These are phyloP conservation scores for Orthosia cruda DNA, from an alignment of 2,888 invertebrate genomes.

Conservation along the genomic window DNA sequence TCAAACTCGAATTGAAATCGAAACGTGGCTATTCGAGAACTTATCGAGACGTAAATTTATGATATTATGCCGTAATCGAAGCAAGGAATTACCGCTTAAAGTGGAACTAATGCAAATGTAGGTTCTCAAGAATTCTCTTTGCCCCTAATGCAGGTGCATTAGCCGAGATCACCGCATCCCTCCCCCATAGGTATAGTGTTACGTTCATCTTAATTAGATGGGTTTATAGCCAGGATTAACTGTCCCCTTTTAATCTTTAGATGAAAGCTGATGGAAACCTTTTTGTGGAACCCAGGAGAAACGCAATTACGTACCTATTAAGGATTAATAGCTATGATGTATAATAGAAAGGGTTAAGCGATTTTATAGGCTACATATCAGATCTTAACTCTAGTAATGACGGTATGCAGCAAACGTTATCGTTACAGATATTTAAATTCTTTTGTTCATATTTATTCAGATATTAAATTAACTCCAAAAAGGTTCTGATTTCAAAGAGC, in stretches of 20 bases:
- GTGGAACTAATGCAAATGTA: slow-evolving; percentile 65
- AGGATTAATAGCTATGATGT: slow-evolving; percentile 79
- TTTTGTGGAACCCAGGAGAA: slow-evolving; percentile 69
- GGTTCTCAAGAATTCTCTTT: slow-evolving; percentile 76
- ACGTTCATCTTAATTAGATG: slow-evolving; percentile 75
- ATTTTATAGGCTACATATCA: slow-evolving; percentile 71
- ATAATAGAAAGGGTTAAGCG: slow-evolving; percentile 77
- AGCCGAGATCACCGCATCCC: slow-evolving; percentile 68
- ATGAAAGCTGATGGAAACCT: slow-evolving; percentile 71
- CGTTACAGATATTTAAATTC: slow-evolving; percentile 42
- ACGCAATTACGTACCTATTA: slow-evolving; percentile 81
- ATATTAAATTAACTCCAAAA: slow-evolving; percentile 29
- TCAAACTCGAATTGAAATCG: slow-evolving; percentile 63
- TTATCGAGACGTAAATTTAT: slow-evolving; percentile 69
- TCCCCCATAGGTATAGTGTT: slow-evolving; percentile 59
- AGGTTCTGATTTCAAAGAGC: slow-evolving; percentile 42
- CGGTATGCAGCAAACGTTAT: slow-evolving; percentile 46
- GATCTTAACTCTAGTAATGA: slow-evolving; percentile 70
- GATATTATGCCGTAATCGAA: slow-evolving; percentile 73
- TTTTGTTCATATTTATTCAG: slow-evolving; percentile 60
- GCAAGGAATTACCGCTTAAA: slow-evolving; percentile 66
- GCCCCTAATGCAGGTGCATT: slow-evolving; percentile 79
- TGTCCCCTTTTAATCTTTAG: slow-evolving; percentile 77
- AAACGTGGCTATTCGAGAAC: slow-evolving; percentile 70
- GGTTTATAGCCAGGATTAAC: slow-evolving; percentile 74